These are phyloP conservation scores for Platysternon megacephalum DNA, from an alignment of 2,113 vertebrate genomes.

Conservation along the genomic window DNA sequence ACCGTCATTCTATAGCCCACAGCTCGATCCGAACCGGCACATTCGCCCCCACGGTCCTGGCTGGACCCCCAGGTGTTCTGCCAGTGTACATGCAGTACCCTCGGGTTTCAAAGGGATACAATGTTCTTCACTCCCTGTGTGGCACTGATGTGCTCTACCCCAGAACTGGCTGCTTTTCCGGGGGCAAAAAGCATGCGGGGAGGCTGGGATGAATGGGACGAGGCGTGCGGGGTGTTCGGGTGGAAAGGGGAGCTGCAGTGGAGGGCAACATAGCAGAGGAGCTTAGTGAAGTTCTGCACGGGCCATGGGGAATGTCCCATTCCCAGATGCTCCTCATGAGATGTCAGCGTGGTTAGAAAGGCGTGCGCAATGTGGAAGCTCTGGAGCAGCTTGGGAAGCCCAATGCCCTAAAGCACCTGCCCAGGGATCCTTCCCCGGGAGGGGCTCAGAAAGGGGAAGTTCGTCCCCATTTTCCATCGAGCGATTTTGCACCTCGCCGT, in stretches of 20 bases:
- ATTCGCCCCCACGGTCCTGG: background rate
- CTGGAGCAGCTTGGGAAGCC: background rate
- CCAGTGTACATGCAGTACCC: background rate
- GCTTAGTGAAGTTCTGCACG: background rate
- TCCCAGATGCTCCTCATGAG: background rate
- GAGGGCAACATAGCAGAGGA: background rate
- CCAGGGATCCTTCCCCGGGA: background rate
- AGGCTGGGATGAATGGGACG: too few relatives aligned
- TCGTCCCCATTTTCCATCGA: background rate
- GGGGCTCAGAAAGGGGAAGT: background rate
- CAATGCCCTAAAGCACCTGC: background rate
- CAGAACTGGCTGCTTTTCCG: background rate
- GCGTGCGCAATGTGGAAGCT: background rate
- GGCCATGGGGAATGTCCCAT: background rate
- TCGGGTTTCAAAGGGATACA: background rate
- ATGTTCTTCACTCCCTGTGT: background rate
- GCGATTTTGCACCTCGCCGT: too few relatives aligned
- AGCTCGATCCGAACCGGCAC: fast-evolving
- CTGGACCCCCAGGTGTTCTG: background rate
- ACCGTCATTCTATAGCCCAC: background rate
- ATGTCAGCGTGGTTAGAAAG: background rate
- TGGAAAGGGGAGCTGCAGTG: background rate
- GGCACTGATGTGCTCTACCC: background rate
- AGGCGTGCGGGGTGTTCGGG: too few relatives aligned
- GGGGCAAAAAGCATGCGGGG: background rate